Evolutionary conservation across 2,797 vertebrate species (phyloP).

Genomic region (Alfaro cultratus): DNA sequence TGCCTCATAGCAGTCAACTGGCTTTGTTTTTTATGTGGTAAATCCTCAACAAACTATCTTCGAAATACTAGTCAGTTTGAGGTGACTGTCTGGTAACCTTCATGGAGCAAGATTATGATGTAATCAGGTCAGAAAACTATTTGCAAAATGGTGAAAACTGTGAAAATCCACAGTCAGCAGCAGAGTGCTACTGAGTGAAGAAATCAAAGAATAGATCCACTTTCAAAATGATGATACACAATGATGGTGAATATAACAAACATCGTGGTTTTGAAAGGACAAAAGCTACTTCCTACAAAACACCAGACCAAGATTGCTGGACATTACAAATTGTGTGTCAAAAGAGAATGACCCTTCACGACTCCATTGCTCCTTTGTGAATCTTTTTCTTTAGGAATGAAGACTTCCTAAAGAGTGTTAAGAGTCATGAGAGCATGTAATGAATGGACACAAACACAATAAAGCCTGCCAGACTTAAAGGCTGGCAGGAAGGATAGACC

Average conservation of each 20-base stretch:
- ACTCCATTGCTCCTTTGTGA: slow-evolving; percentile 1
- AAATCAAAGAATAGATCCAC: slow-evolving; percentile 34
- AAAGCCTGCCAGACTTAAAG: slow-evolving; percentile 41
- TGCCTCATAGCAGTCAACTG: background rate
- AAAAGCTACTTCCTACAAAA: background rate
- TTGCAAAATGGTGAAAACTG: slow-evolving; percentile 55
- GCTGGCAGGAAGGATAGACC: slow-evolving; percentile 36
- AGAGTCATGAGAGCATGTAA: slow-evolving; percentile 13
- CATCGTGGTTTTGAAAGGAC: slow-evolving; percentile 3
- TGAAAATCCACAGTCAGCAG: slow-evolving; percentile 67
- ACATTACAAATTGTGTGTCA: slow-evolving; percentile 24
- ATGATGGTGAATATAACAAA: slow-evolving; percentile 33
- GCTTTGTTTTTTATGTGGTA: background rate
- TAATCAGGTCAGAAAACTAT: slow-evolving; percentile 54
- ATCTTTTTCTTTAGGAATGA: slow-evolving; percentile 28
- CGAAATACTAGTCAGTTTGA: background rate
- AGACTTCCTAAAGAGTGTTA: slow-evolving; percentile 25
- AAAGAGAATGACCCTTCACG: slow-evolving; percentile 10
- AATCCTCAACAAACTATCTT: background rate
- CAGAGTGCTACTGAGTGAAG: slow-evolving; percentile 34
- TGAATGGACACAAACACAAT: slow-evolving; percentile 51
- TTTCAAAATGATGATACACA: slow-evolving; percentile 26
- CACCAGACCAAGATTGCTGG: slow-evolving; percentile 12
- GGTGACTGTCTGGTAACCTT: slow-evolving; percentile 22
- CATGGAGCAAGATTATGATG: slow-evolving; percentile 42